These are phyloP conservation scores for Clarias fuscus DNA, from an alignment of 2,797 vertebrate species.

Conservation along the genomic window DNA sequence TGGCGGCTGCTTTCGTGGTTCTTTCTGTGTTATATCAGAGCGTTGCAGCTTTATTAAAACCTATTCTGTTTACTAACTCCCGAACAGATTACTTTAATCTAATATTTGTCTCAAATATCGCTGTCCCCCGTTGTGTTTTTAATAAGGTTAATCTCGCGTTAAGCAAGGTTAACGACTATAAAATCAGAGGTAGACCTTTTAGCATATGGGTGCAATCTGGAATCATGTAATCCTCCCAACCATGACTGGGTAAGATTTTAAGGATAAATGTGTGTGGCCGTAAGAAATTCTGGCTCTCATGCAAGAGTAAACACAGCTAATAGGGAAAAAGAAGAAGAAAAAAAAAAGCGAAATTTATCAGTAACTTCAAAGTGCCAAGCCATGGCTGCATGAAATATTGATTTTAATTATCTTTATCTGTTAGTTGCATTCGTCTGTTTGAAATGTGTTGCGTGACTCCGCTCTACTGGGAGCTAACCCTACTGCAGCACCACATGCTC, in stretches of 20 bases:
- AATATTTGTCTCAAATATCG: slow-evolving; percentile 15
- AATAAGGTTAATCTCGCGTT: slow-evolving; percentile 19
- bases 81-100: neutral
- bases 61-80: neutral
- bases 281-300: neutral
- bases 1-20: neutral
- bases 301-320: slow-evolving; percentile 3
- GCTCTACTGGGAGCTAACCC: neutral
- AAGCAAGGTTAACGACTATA: slow-evolving; percentile 18
- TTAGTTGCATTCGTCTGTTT: slow-evolving; percentile 4
- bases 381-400: slow-evolving; percentile 12
- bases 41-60: neutral
- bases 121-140: slow-evolving; percentile 1
- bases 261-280: neutral
- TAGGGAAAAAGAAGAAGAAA: neutral
- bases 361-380: slow-evolving; percentile 1
- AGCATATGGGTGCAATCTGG: neutral
- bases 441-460: neutral
- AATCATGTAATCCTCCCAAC: neutral
- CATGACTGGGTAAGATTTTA: neutral
- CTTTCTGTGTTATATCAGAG: neutral
- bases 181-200: neutral
- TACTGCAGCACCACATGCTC: neutral
- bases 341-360: neutral
- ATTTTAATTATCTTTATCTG: slow-evolving; percentile 18